Percentiles rank a stretch among this genome's conserved stretches.
phyloP scores from a whole-genome alignment of 2,797 vertebrate species.

The Rachycentron canadum region DNA sequence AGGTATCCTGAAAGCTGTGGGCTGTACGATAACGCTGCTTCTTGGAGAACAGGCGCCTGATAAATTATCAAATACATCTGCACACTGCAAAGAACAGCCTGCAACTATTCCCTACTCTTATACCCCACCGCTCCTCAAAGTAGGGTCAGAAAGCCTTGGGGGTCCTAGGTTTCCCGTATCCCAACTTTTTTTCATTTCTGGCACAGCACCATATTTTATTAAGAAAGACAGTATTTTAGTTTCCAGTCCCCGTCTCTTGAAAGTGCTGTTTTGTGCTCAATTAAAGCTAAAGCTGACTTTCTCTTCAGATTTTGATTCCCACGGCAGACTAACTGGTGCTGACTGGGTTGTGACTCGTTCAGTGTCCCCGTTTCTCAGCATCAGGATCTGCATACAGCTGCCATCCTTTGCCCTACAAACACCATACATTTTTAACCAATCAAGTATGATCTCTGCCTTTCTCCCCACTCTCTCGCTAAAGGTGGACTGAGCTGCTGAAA shows the following conservation, averaged over 20 bases:
- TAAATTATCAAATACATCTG: slow-evolving; percentile 71
- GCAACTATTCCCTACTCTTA: slow-evolving; percentile 48
- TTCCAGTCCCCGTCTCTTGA: slow-evolving; percentile 35
- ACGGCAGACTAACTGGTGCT: slow-evolving; percentile 33
- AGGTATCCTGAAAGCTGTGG: slow-evolving; percentile 42
- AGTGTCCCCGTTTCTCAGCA: slow-evolving; percentile 41
- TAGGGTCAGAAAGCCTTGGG: slow-evolving; percentile 50
- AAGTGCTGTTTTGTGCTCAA: slow-evolving; percentile 61
- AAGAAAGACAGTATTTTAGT: slow-evolving; percentile 52
- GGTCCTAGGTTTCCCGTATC: slow-evolving; percentile 54
- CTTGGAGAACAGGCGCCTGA: slow-evolving; percentile 45
- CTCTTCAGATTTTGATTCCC: slow-evolving; percentile 33
- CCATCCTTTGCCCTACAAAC: slow-evolving; percentile 58
- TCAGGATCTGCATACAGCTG: slow-evolving; percentile 42
- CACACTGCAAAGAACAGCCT: slow-evolving; percentile 47
- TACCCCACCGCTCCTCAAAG: slow-evolving; percentile 48
- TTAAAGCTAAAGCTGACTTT: slow-evolving; percentile 52
- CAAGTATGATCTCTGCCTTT: slow-evolving; percentile 62
- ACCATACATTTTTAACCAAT: slow-evolving; percentile 75
- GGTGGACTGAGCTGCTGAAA: slow-evolving; percentile 75
- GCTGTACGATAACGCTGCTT: slow-evolving; percentile 57
- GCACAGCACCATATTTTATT: slow-evolving; percentile 61
- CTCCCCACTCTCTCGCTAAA: slow-evolving; percentile 28
- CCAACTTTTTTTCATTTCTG: slow-evolving; percentile 42
- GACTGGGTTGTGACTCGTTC: slow-evolving; percentile 36